Percentiles rank a stretch among this genome's conserved stretches.
Evolutionary conservation across 1,140 invertebrate species (phyloP).

Genomic region (Plutomurus gul): DNA sequence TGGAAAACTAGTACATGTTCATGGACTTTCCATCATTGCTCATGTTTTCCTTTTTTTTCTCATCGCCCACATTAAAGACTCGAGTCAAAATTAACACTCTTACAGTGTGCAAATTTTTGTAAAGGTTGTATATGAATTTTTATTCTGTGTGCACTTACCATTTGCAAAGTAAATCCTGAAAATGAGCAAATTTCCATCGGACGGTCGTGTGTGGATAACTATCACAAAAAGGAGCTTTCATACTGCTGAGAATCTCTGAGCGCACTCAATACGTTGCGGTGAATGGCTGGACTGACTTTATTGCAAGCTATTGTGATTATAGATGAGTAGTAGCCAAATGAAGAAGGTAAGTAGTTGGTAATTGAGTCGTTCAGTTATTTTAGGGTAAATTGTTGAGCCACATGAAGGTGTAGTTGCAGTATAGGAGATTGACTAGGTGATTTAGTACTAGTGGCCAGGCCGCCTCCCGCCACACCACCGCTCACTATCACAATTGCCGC

Average conservation of each 20-base stretch:
- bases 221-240: background rate
- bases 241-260: background rate
- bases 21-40: background rate
- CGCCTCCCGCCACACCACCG: background rate
- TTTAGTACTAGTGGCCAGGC: conserved; percentile 6
- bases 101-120: too few species aligned
- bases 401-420: background rate
- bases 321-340: background rate
- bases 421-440: background rate
- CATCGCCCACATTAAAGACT: too few species aligned
- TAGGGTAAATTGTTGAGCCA: too few species aligned
- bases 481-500: background rate
- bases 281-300: too few species aligned
- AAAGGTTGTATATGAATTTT: background rate
- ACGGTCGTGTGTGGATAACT: background rate
- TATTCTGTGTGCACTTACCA: background rate
- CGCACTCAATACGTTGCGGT: too few species aligned
- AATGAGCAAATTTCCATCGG: background rate
- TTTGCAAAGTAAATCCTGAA: background rate
- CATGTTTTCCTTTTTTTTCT: background rate
- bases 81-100: too few species aligned
- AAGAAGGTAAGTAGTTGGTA: too few species aligned
- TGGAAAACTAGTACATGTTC: background rate
- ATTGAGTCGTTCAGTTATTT: too few species aligned
- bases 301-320: too few species aligned